Evolutionary conservation across 2,888 invertebrate species (phyloP).

Genomic region (Yponomeuta sedellus): DNA sequence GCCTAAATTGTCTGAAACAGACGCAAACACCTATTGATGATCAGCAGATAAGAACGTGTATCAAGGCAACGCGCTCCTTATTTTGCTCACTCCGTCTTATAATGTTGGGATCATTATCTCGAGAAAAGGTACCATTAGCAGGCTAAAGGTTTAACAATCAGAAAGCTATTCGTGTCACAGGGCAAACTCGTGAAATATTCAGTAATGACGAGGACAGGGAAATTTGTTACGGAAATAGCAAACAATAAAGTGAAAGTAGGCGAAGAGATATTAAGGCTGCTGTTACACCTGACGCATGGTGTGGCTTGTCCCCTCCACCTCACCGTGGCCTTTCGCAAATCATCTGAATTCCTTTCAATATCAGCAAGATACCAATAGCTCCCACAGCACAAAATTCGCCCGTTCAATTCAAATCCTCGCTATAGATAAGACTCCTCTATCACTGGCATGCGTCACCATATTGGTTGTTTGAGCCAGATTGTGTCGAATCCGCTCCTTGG

Average conservation of each 20-base stretch:
- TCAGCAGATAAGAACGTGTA: too few relatives aligned
- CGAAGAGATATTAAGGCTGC: slow-evolving; percentile 13
- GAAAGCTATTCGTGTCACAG: too few relatives aligned
- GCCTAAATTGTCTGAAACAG: too few relatives aligned
- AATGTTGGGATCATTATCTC: too few relatives aligned
- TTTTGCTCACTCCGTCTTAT: too few relatives aligned
- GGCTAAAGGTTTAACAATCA: background rate
- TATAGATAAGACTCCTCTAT: slow-evolving; percentile 4
- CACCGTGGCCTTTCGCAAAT: too few relatives aligned
- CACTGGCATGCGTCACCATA: slow-evolving; percentile 3
- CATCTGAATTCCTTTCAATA: too few relatives aligned
- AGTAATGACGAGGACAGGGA: slow-evolving; percentile 27
- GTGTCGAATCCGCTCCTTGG: background rate
- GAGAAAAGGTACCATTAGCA: background rate
- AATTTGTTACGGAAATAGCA: slow-evolving; percentile 32
- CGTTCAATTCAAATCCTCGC: background rate
- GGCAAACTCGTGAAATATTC: slow-evolving; percentile 16
- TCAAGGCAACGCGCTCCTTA: too few relatives aligned
- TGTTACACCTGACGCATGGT: too few relatives aligned
- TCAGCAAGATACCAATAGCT: too few relatives aligned
- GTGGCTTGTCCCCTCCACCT: too few relatives aligned
- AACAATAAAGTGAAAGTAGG: slow-evolving; percentile 25
- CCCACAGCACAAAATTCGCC: background rate
- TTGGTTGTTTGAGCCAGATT: background rate
- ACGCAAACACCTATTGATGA: too few relatives aligned